phyloP scores from a whole-genome alignment of 2,888 invertebrate species.

The Parnassius orleans region DNA sequence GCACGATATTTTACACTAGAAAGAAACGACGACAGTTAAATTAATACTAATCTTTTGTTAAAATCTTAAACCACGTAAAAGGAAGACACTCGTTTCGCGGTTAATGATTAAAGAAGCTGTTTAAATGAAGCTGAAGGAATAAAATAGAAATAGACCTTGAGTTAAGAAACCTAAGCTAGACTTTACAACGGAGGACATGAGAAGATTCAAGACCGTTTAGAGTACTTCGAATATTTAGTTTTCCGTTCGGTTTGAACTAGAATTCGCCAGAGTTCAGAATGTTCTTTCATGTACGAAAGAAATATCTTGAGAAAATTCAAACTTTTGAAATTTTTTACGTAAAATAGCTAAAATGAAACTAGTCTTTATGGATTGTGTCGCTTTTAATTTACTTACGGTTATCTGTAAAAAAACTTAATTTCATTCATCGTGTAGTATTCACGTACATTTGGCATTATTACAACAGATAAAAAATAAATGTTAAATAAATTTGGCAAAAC shows the following conservation, averaged over 20 bases:
- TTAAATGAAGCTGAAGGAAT: slow-evolving; percentile 37
- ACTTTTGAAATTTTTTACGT: no score
- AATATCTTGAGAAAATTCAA: background rate
- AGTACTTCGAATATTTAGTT: slow-evolving; percentile 4
- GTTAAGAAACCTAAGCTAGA: slow-evolving; percentile 6
- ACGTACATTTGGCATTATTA: background rate
- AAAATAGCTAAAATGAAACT: no score
- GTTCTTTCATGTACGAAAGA: background rate
- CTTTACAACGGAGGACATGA: slow-evolving; percentile 14
- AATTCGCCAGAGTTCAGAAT: slow-evolving; percentile 10
- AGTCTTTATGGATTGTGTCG: no score
- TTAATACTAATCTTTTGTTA: background rate
- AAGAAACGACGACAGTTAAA: no score
- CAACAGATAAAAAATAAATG: background rate
- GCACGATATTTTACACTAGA: no score
- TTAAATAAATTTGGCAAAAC: no score
- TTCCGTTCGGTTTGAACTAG: slow-evolving; percentile 22
- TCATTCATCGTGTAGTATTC: background rate
- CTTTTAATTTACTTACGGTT: no score
- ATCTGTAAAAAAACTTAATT: no score
- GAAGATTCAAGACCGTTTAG: slow-evolving; percentile 8
- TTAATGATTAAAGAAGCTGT: slow-evolving; percentile 45
- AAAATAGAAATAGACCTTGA: slow-evolving; percentile 36
- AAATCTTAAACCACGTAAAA: slow-evolving; percentile 43
- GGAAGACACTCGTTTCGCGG: slow-evolving; percentile 53